phyloP scores from a whole-genome alignment of 2,113 vertebrate species.

The Lontra canadensis region DNA sequence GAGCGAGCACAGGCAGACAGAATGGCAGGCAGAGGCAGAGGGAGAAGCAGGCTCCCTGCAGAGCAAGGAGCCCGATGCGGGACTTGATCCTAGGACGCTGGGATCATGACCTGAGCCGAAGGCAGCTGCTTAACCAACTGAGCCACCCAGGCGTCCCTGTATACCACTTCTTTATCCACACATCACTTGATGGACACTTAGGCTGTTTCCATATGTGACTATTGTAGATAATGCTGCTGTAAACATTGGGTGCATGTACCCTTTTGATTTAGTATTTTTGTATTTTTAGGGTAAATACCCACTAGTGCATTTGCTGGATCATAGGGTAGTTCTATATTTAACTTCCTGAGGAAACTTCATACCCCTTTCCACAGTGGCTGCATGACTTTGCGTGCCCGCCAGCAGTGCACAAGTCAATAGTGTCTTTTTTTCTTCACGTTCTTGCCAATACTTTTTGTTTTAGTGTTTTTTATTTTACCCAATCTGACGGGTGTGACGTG shows the following conservation, averaged over 20 bases:
- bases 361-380: not conserved
- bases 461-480: not conserved
- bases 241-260: not conserved
- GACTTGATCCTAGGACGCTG: too few relatives aligned
- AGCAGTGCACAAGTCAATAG: not conserved
- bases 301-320: not conserved
- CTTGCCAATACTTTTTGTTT: not conserved
- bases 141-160: too few relatives aligned
- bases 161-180: not conserved
- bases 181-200: not conserved
- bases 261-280: not conserved
- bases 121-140: too few relatives aligned
- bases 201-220: not conserved
- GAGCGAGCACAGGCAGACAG: too few relatives aligned
- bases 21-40: too few relatives aligned
- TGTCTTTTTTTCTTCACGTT: not conserved
- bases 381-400: not conserved
- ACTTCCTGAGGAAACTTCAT: not conserved
- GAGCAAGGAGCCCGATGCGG: too few relatives aligned
- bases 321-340: not conserved
- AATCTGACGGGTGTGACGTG: not conserved
- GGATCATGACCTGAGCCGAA: too few relatives aligned
- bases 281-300: not conserved
- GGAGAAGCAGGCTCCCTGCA: too few relatives aligned
- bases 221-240: not conserved